Percentiles rank a stretch among this genome's conserved stretches.
Evolutionary conservation across 2,113 vertebrate genomes (phyloP).

Genomic region (Pachycephala philippinensis): DNA sequence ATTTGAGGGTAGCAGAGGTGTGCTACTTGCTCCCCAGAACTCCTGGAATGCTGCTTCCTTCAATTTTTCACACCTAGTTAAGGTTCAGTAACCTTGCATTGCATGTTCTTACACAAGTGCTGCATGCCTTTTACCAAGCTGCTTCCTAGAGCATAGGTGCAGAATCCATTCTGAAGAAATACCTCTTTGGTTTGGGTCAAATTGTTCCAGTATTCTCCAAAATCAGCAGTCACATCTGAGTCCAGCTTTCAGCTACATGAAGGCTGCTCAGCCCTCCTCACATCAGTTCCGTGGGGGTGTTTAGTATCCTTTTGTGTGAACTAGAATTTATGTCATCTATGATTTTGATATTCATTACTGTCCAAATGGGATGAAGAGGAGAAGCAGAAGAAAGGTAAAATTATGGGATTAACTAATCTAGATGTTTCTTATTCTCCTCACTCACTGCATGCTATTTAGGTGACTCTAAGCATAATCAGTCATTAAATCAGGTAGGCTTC

Average conservation of each 20-base stretch:
- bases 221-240: background rate
- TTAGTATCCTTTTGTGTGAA: background rate
- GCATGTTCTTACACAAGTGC: accelerated
- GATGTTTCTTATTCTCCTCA: background rate
- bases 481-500: background rate
- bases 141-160: background rate
- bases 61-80: background rate
- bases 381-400: background rate
- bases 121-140: background rate
- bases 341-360: background rate
- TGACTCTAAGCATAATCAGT: background rate
- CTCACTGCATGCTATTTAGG: background rate
- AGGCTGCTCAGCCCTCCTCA: background rate
- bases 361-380: background rate
- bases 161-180: background rate
- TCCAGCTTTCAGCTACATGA: background rate
- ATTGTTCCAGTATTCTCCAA: background rate
- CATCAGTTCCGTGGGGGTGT: no score
- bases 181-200: background rate
- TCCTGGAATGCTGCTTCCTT: background rate
- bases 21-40: background rate
- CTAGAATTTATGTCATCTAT: background rate
- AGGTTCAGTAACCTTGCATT: background rate
- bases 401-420: background rate
- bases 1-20: background rate